Evolutionary conservation across 2,888 invertebrate genomes (phyloP).

Genomic region (Caenorhabditis sp.): DNA sequence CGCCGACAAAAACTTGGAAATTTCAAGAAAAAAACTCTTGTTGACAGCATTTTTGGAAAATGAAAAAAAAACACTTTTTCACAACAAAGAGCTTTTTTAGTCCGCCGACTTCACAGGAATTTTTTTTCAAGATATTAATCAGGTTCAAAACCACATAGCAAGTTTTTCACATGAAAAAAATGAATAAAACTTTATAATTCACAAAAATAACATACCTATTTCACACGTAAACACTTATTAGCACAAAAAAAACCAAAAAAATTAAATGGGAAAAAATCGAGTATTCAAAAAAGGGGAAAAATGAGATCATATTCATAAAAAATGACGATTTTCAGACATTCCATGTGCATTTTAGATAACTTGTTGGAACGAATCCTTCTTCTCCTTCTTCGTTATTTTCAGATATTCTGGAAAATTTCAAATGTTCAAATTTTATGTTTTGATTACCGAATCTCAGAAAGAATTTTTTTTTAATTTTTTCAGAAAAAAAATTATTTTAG

Average conservation of each 20-base stretch:
- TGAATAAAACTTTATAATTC: not conserved
- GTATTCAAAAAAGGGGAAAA: not conserved
- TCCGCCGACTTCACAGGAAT: too few relatives aligned
- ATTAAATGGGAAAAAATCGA: not conserved
- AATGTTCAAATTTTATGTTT: too few relatives aligned
- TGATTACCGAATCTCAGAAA: constrained; percentile 19
- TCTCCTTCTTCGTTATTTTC: constrained; percentile 72
- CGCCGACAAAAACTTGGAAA: too few relatives aligned
- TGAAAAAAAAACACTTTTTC: too few relatives aligned
- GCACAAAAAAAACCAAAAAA: not conserved
- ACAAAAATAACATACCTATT: not conserved
- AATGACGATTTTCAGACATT: not conserved
- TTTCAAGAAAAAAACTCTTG: too few relatives aligned
- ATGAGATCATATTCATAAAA: not conserved
- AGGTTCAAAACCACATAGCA: too few relatives aligned
- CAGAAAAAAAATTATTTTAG: too few relatives aligned
- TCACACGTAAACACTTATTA: not conserved
- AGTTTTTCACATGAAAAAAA: not conserved
- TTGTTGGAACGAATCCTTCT: constrained; percentile 97
- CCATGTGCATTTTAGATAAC: constrained; percentile 82
- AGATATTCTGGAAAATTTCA: constrained; percentile 17
- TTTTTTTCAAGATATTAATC: too few relatives aligned
- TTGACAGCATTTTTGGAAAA: too few relatives aligned
- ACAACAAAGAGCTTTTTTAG: too few relatives aligned
- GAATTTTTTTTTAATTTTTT: too few relatives aligned